Base-by-base conservation (phyloP, 1,140 invertebrate species). In the Eriocheir sinensis region DNA sequence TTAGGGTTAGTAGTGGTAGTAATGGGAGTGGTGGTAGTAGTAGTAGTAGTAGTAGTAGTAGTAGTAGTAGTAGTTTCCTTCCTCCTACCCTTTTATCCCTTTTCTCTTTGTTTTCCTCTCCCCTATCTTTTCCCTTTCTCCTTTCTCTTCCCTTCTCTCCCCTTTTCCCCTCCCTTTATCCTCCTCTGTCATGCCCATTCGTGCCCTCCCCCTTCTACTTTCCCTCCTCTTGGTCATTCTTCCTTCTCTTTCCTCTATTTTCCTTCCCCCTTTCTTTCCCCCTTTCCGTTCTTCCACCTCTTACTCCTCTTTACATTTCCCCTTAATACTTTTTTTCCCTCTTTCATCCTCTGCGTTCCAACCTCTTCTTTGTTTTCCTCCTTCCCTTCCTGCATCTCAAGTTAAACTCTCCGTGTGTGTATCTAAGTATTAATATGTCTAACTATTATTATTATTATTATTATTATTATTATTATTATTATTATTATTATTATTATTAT, bases 1-100 rank as follows among this genome's bases (percentile, higher is more conserved):
- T 90, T 72, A 90, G 44, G 48, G 48, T 17, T 90, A 72, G 34
- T 60, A 30, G n/a, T 72, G 48, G 36, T 90, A 30, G 48, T 9
- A 30, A 89, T 48, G n/a, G 21, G 4, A 12, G 44, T 4, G 44
- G n/a, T n/a, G n/a, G n/a, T n/a, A n/a, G n/a, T n/a, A n/a, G n/a
- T n/a, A n/a, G n/a, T n/a, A n/a, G n/a, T n/a, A n/a, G n/a, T n/a
- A n/a, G n/a, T n/a, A n/a, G n/a, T n/a, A n/a, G n/a, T n/a, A n/a
- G n/a, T n/a, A n/a, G n/a, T n/a, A n/a, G n/a, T n/a, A n/a, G n/a
- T n/a, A n/a, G n/a, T n/a, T n/a, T n/a, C n/a, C n/a, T n/a, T n/a
- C n/a, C n/a, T n/a, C n/a, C n/a, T n/a, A n/a, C n/a, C n/a, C n/a
- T n/a, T n/a, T n/a, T n/a, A n/a, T n/a, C n/a, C n/a, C n/a, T n/a